These are phyloP conservation scores for Bombus vancouverensis DNA, from an alignment of 1,140 invertebrate genomes.

Conservation along the genomic window DNA sequence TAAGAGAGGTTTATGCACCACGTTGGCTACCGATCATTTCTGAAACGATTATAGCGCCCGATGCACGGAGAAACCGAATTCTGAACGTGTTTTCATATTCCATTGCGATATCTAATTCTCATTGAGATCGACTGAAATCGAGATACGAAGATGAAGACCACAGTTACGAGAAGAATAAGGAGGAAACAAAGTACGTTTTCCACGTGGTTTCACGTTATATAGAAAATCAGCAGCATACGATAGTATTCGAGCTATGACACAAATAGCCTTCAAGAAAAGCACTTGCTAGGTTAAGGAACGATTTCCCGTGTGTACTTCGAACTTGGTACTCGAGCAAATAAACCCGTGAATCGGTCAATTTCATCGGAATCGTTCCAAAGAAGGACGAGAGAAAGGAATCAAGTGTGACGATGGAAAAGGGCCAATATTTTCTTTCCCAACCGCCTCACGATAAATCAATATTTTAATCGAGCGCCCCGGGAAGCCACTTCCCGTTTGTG, in stretches of 20 bases:
- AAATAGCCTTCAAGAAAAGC: neutral
- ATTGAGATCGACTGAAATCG: too few species aligned
- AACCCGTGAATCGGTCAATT: conserved; percentile 7
- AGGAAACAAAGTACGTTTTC: too few species aligned
- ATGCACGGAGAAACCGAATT: neutral
- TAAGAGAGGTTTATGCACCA: neutral
- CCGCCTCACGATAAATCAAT: conserved; percentile 3
- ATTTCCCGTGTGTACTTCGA: neutral
- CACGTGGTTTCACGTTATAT: neutral
- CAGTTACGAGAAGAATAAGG: neutral
- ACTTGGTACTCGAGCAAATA: conserved; percentile 1
- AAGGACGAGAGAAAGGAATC: neutral
- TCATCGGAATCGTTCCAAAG: neutral
- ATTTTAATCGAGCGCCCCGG: conserved; percentile 20
- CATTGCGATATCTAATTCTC: neutral
- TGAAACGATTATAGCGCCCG: neutral
- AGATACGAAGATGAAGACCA: neutral
- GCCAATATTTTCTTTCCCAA: conserved; percentile 24
- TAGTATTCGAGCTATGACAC: neutral
- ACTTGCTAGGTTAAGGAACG: neutral
- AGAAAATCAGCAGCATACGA: neutral
- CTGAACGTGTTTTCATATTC: neutral
- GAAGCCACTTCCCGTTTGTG: neutral
- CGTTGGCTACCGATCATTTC: neutral
- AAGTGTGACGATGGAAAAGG: neutral